Conservation (phyloP, 2,888 invertebrate genomes). For the Cordilura impudica region DNA sequence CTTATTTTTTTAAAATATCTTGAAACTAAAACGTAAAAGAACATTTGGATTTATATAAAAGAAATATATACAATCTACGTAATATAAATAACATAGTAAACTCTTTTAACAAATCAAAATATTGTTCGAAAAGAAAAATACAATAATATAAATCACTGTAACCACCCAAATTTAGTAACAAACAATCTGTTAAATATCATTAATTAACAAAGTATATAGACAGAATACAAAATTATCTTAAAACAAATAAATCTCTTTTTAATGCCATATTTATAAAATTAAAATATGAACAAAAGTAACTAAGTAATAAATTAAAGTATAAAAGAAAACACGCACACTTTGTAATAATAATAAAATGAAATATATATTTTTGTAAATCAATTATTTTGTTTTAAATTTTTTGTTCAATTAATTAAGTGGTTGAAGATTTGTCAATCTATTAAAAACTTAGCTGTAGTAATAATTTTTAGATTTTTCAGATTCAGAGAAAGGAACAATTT, state of each 20-base stretch:
- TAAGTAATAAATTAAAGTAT: slow-evolving; percentile 55
- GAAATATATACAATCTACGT: slow-evolving; percentile 56
- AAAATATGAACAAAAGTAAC: slow-evolving; percentile 20
- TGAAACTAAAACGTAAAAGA: background rate
- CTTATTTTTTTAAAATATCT: slow-evolving; percentile 16
- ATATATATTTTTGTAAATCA: slow-evolving; percentile 60
- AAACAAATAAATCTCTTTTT: slow-evolving; percentile 33
- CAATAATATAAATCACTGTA: slow-evolving; percentile 54
- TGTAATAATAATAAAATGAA: slow-evolving; percentile 50
- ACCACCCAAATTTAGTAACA: slow-evolving; percentile 56
- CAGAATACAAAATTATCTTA: slow-evolving; percentile 24
- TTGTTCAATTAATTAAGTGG: too few relatives aligned
- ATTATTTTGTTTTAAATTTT: slow-evolving; percentile 17
- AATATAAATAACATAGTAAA: slow-evolving; percentile 10
- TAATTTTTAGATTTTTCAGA: too few relatives aligned
- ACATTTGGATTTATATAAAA: slow-evolving; percentile 19
- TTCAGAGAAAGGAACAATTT: too few relatives aligned
- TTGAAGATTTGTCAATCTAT: too few relatives aligned
- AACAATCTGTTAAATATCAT: slow-evolving; percentile 41
- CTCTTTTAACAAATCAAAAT: slow-evolving; percentile 31
- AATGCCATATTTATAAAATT: slow-evolving; percentile 53
- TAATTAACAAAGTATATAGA: background rate
- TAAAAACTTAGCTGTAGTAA: too few relatives aligned
- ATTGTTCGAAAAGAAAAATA: slow-evolving; percentile 32
- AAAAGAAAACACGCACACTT: slow-evolving; percentile 62